Evolutionary conservation across 2,113 vertebrate genomes (phyloP), one percentile per base, ranked within the genome.

Genomic region (Orycteropus afer): DNA sequence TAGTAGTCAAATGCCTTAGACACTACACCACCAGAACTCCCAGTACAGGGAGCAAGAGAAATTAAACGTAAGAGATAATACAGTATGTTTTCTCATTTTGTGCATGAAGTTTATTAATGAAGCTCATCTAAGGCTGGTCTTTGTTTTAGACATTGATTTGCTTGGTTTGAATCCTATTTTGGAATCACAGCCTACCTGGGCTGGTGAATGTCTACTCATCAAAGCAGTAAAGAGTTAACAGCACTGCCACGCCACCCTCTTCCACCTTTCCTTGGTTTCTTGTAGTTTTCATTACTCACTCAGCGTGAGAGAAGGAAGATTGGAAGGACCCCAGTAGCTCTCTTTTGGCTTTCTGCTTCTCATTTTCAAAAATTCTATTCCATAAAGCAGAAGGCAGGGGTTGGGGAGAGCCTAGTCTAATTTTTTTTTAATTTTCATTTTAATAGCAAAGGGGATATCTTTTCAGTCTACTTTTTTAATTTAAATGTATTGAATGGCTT

Each of bases 341-440:
- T 77, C 23, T 53, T 42, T 86, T 84, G 81, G 69, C 37, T 55
- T 89, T 83, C 49, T 63, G 34, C n/a, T 67, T 77, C 59, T 73
- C 22, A 11, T 79, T 76, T 95, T 55, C 12, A n/a, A 74, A 47
- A 83, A 37, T 85, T 93, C 83, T 84, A 81, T 83, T 92, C 45
- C 25, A 49, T 81, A 57, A 86, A 74, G 42, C 32, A 93, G 61
- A 83, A 82, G 59, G 3, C 76, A 45, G 34, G 78, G 59, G 27
- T 29, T 25, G 7, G 45, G 79, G 22, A 65, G 40, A 27, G 45
- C 10, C 71, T 79, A 53, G 3, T 89, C 18, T 65, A 65, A 73
- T 77, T 79, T 89, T 81, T 34, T 67, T 67, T 67, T 15, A n/a
- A n/a, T n/a, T 47, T 76, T 47, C 71, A 45, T 45, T 74, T 45